A percentile compares a stretch with the other conserved stretches of the same genome.
Evolutionary conservation across 1,140 invertebrate genomes (phyloP).

Genomic region (Saxidomus purpurata): DNA sequence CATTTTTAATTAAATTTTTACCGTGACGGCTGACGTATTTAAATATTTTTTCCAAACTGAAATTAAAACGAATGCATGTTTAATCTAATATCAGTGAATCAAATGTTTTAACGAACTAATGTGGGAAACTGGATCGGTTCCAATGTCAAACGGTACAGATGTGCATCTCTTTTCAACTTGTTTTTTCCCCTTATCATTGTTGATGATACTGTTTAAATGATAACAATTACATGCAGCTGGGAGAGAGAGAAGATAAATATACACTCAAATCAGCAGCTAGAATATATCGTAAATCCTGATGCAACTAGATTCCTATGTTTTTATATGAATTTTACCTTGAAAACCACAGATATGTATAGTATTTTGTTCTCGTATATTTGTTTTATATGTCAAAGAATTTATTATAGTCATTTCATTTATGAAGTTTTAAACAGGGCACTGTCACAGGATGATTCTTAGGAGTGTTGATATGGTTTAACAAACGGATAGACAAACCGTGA

Average conservation of each 20-base stretch:
- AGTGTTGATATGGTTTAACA: too few species aligned
- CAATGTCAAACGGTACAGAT: constrained; percentile 51
- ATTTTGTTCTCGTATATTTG: too few species aligned
- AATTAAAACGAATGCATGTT: constrained; percentile 32
- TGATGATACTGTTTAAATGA: constrained; percentile 30
- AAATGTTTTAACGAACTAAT: constrained; percentile 20
- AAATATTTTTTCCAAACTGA: neutral
- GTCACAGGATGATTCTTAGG: too few species aligned
- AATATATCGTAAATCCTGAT: neutral
- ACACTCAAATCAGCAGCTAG: constrained; percentile 21
- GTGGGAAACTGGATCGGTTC: constrained; percentile 47
- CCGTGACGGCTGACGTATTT: too few species aligned
- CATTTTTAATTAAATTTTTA: too few species aligned
- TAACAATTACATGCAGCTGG: constrained; percentile 40
- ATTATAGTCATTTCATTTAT: too few species aligned
- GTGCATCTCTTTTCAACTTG: constrained; percentile 39
- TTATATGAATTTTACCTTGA: neutral
- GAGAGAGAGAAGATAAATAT: constrained; percentile 4
- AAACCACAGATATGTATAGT: neutral
- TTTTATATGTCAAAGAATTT: too few species aligned
- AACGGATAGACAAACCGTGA: too few species aligned
- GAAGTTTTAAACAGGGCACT: too few species aligned
- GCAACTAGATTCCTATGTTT: neutral
- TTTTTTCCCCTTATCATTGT: constrained; percentile 34
- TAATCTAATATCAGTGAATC: constrained; percentile 35